Conservation (phyloP, 2,888 invertebrate species). For the Clunio marinus region DNA sequence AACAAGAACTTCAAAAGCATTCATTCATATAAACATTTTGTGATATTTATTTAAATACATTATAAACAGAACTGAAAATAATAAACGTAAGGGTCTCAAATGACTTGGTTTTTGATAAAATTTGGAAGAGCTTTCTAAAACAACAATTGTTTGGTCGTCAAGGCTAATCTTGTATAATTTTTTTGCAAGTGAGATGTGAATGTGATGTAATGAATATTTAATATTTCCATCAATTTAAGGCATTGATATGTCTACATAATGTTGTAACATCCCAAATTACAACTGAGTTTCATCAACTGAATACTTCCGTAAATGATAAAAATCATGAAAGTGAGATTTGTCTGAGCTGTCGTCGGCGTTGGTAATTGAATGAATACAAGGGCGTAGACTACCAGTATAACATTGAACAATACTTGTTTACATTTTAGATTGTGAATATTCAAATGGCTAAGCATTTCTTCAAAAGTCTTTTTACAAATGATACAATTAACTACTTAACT, state of each 20-base stretch:
- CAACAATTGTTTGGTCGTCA: too few relatives aligned
- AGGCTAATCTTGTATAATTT: too few relatives aligned
- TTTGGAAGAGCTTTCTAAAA: too few relatives aligned
- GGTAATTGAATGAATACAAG: constrained; percentile 19
- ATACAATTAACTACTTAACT: constrained; percentile 20
- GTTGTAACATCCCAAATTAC: constrained; percentile 17
- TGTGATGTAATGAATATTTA: too few relatives aligned
- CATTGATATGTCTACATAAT: neutral
- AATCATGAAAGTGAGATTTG: constrained; percentile 12
- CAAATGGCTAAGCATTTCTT: neutral
- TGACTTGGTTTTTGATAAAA: too few relatives aligned
- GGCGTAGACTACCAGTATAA: neutral
- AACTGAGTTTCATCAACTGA: neutral
- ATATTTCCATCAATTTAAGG: too few relatives aligned
- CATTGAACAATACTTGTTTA: neutral
- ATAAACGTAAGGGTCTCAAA: too few relatives aligned
- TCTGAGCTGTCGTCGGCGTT: neutral
- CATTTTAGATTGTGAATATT: neutral
- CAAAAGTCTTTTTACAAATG: constrained; percentile 4
- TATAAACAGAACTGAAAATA: too few relatives aligned
- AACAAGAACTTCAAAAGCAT: constrained; percentile 33
- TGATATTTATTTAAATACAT: neutral
- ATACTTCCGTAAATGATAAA: constrained; percentile 15
- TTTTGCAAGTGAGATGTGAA: too few relatives aligned
- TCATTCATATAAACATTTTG: constrained; percentile 3